These are phyloP conservation scores for Erebia epiphron DNA, from an alignment of 2,888 invertebrate species.

Conservation along the genomic window DNA sequence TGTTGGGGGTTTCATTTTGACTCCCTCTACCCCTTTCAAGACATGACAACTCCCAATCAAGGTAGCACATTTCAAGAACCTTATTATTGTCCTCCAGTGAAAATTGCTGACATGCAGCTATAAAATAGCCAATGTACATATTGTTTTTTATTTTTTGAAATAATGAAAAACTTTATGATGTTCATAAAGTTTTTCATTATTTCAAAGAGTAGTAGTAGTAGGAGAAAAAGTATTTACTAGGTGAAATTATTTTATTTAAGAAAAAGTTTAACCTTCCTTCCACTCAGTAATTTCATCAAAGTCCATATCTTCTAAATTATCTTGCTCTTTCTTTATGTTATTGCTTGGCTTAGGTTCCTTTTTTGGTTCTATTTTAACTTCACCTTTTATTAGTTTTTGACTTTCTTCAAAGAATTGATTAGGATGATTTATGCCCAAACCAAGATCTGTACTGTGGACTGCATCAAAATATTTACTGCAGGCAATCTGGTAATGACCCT, in stretches of 20 bases:
- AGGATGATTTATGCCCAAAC: conserved; percentile 92
- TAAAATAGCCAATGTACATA: no score
- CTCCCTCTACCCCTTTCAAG: no score
- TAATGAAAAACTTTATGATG: no score
- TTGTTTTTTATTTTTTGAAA: no score
- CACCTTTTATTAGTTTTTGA: conserved; percentile 78
- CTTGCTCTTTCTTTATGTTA: conserved; percentile 56
- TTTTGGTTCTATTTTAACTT: conserved; percentile 62
- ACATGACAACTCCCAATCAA: no score
- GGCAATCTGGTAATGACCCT: conserved; percentile 93
- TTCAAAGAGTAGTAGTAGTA: no score
- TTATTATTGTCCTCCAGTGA: no score
- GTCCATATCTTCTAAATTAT: conserved; percentile 65
- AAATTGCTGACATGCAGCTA: no score
- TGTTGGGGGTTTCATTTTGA: no score
- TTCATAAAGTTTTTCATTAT: no score
- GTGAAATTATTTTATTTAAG: conserved; percentile 27
- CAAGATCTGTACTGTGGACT: conserved; percentile 85
- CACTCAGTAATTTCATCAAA: conserved; percentile 65
- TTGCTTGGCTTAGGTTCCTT: conserved; percentile 43
- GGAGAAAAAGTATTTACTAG: conserved; percentile 23
- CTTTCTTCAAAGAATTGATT: conserved; percentile 96
- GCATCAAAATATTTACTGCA: conserved; percentile 94
- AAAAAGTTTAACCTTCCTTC: conserved; percentile 45
- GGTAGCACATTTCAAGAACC: no score